A percentile compares a stretch with the other conserved stretches of the same genome.
phyloP scores from a whole-genome alignment of 2,797 vertebrate genomes.

The Lutjanus argentimaculatus region DNA sequence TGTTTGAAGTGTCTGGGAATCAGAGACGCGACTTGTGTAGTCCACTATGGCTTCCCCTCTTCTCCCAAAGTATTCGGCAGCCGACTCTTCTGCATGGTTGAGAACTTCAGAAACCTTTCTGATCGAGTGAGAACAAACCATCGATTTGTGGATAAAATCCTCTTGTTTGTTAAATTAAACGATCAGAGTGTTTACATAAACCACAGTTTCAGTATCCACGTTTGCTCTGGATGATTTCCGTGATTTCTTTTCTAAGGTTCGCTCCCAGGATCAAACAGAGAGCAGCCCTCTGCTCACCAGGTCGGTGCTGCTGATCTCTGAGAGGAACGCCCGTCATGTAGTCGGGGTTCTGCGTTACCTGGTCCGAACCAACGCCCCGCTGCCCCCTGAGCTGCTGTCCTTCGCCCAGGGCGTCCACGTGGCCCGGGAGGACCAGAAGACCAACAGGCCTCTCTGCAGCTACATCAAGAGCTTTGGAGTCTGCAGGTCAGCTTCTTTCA shows the following conservation, averaged over 20 bases:
- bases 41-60: slow-evolving; percentile 92
- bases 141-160: not conserved
- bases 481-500: slow-evolving; percentile 79
- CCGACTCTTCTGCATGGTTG: slow-evolving; percentile 88
- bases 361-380: slow-evolving; percentile 57
- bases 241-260: not conserved
- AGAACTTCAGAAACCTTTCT: slow-evolving; percentile 86
- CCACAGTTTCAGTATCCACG: not conserved
- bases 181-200: too few relatives aligned
- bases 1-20: slow-evolving; percentile 87
- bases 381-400: slow-evolving; percentile 80
- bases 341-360: slow-evolving; percentile 82
- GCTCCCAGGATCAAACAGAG: not conserved
- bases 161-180: not conserved
- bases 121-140: slow-evolving; percentile 79
- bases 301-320: slow-evolving; percentile 85
- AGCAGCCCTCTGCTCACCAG: slow-evolving; percentile 10
- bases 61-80: slow-evolving; percentile 87
- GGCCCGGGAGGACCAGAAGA: slow-evolving; percentile 80
- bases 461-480: slow-evolving; percentile 85
- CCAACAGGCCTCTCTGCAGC: slow-evolving; percentile 73
- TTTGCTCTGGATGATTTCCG: not conserved
- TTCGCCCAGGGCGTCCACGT: slow-evolving; percentile 73
- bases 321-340: slow-evolving; percentile 79
- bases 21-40: slow-evolving; percentile 90